Percentiles rank a stretch among this genome's conserved stretches.
Evolutionary conservation across 2,113 vertebrate species (phyloP).

Genomic region (Struthidea cinerea): DNA sequence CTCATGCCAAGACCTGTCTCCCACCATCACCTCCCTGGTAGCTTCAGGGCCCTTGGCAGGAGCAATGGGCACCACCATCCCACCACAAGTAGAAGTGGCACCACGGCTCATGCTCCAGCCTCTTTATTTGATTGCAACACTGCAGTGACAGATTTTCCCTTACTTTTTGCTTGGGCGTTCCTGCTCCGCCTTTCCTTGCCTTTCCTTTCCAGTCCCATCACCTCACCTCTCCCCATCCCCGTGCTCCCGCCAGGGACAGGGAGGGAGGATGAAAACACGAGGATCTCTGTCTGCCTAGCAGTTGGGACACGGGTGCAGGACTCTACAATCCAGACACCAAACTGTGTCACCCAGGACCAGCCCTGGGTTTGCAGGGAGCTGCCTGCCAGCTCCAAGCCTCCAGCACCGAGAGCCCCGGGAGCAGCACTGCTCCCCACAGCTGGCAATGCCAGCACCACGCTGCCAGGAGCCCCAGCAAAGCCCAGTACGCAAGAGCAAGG

Average conservation of each 20-base stretch:
- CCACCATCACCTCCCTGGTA: neutral
- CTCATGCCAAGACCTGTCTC: neutral
- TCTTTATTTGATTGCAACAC: neutral
- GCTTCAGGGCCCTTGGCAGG: neutral
- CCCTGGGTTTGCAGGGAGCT: neutral
- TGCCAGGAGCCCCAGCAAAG: neutral
- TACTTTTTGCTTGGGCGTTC: neutral
- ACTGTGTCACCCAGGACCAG: neutral
- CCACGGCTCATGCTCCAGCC: neutral
- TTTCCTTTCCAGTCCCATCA: neutral
- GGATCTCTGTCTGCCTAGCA: neutral
- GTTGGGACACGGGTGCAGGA: neutral
- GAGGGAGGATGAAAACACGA: neutral
- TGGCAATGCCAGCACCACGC: fast-evolving
- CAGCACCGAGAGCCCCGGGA: fast-evolving
- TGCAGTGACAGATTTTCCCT: constrained; percentile 1
- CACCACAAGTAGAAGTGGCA: neutral
- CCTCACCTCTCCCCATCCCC: neutral
- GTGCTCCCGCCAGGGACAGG: neutral
- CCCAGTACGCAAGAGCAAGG: fast-evolving
- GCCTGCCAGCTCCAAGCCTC: neutral
- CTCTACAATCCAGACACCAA: neutral
- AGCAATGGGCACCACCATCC: neutral
- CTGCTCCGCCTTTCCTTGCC: neutral
- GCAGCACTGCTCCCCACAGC: neutral